Percentiles rank a stretch among this genome's conserved stretches.
Evolutionary conservation across 2,797 vertebrate species (phyloP).

Genomic region (Phoebastria nigripes): DNA sequence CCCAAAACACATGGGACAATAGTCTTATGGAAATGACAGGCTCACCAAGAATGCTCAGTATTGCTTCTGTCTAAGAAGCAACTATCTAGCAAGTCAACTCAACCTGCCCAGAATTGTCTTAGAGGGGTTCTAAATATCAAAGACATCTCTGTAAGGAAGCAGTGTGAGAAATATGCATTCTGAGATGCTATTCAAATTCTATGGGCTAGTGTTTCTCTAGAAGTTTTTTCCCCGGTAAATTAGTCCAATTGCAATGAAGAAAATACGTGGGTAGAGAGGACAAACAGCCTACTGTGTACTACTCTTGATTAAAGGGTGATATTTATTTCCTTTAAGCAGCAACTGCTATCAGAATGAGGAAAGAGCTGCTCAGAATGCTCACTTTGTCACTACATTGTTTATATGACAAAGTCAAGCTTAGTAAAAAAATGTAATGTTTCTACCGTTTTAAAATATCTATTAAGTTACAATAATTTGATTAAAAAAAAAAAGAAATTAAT

Average conservation of each 20-base stretch:
- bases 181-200: background rate
- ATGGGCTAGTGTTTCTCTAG: background rate
- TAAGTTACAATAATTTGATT: background rate
- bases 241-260: background rate
- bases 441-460: background rate
- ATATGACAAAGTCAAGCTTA: background rate
- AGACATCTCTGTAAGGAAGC: background rate
- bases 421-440: background rate
- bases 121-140: background rate
- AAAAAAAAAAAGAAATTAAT: background rate
- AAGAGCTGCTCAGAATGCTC: background rate
- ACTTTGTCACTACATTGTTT: background rate
- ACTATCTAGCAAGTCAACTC: background rate
- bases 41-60: background rate
- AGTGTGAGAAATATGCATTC: background rate
- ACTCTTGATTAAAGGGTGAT: background rate
- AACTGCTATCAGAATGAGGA: background rate
- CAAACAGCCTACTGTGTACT: background rate
- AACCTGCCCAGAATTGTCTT: background rate
- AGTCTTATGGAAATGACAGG: background rate
- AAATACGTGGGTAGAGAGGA: background rate
- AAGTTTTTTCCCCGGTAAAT: background rate
- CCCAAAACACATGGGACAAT: background rate
- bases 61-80: background rate
- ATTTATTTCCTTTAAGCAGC: background rate